phyloP scores from a whole-genome alignment of 2,888 invertebrate species.

The Acleris holmiana region DNA sequence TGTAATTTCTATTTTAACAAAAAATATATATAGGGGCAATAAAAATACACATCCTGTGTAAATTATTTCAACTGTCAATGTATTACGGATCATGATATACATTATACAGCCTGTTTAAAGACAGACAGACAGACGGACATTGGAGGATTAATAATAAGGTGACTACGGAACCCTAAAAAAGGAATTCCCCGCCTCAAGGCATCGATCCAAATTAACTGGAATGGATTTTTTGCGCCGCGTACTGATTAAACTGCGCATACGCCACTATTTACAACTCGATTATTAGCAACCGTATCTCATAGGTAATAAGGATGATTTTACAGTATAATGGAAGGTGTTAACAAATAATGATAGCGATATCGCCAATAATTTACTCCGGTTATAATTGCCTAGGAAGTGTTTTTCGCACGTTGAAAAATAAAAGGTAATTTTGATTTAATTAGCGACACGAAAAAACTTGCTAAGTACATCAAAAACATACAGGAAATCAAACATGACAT shows the following conservation, averaged over 20 bases:
- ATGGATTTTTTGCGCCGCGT: constrained; percentile 19
- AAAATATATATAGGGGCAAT: too few species aligned
- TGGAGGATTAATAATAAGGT: too few species aligned
- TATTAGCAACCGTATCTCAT: not conserved
- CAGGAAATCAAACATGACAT: too few species aligned
- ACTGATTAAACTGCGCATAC: constrained; percentile 16
- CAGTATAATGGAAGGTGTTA: not conserved
- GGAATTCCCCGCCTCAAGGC: constrained; percentile 15
- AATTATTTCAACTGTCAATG: too few species aligned
- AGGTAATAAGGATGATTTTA: not conserved
- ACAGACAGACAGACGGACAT: too few species aligned
- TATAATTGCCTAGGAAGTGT: constrained; percentile 8
- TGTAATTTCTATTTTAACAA: too few species aligned
- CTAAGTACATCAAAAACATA: too few species aligned
- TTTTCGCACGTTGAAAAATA: not conserved
- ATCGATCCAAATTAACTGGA: constrained; percentile 20
- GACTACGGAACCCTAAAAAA: constrained; percentile 1
- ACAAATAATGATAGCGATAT: not conserved
- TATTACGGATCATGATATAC: too few species aligned
- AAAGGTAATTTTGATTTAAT: not conserved
- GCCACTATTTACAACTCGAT: not conserved
- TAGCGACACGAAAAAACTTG: not conserved
- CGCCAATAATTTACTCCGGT: not conserved
- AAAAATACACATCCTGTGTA: too few species aligned
- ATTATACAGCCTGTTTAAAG: too few species aligned